These are phyloP conservation scores for Nematolebias whitei DNA, from an alignment of 2,113 vertebrate genomes.

Conservation along the genomic window DNA sequence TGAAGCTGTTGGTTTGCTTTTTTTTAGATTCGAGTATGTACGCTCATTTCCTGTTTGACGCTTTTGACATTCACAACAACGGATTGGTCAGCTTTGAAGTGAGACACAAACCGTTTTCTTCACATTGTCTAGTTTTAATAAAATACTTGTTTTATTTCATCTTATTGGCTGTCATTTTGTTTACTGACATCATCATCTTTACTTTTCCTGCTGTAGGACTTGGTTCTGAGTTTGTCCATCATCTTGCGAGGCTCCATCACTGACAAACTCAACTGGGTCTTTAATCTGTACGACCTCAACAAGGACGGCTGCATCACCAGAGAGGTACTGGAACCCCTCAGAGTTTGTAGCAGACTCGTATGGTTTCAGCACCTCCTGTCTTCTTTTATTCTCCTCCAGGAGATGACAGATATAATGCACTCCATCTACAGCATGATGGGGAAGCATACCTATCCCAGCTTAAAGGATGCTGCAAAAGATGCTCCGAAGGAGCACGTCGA, in stretches of 20 bases:
- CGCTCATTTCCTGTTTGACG: constrained; percentile 94
- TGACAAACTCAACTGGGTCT: constrained; percentile 94
- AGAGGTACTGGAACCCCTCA: constrained; percentile 80
- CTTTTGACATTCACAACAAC: constrained; percentile 91
- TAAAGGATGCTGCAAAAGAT: constrained; percentile 77
- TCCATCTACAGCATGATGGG: constrained; percentile 99
- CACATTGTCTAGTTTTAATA: no score
- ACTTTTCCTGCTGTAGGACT: constrained; percentile 81
- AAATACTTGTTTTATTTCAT: background rate
- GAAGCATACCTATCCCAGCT: constrained; percentile 88
- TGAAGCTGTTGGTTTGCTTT: background rate
- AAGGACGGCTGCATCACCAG: constrained; percentile 97
- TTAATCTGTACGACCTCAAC: constrained; percentile 95
- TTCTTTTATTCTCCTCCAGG: constrained; percentile 75
- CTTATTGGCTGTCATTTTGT: background rate
- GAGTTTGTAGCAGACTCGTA: background rate
- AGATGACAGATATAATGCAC: constrained; percentile 96
- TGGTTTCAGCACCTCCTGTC: background rate
- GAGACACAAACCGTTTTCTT: constrained; percentile 55
- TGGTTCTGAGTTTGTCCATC: constrained; percentile 90
- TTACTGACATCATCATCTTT: background rate
- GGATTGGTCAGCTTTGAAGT: constrained; percentile 95
- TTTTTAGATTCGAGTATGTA: constrained; percentile 91
- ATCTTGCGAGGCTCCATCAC: constrained; percentile 91
- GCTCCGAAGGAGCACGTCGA: constrained; percentile 91